phyloP scores from a whole-genome alignment of 37 sponge, comb jelly and placozoan species.

The Hormiphora californensis region DNA sequence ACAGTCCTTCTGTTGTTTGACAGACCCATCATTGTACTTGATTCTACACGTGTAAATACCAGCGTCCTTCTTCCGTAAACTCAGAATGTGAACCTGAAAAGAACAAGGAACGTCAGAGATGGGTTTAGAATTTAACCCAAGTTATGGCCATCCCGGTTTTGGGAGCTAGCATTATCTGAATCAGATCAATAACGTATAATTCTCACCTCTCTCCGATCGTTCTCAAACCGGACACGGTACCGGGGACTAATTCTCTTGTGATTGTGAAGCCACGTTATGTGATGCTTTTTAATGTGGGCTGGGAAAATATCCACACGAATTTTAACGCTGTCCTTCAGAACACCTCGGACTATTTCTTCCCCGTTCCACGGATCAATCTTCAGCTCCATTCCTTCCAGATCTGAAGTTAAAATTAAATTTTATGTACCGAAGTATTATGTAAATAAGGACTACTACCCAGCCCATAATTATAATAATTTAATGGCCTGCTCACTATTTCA shows the following conservation, averaged over 20 bases:
- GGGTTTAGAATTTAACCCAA: no score
- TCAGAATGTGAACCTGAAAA: conserved; percentile 24
- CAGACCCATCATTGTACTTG: not conserved
- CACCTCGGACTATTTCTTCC: not conserved
- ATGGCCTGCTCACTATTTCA: no score
- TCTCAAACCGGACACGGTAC: conserved; percentile 17
- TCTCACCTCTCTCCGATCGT: conserved; percentile 41
- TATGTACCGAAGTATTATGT: not conserved
- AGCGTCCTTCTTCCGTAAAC: conserved; percentile 31
- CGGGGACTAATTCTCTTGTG: conserved; percentile 23
- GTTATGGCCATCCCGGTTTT: no score
- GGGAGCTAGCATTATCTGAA: no score
- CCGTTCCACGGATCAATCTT: not conserved
- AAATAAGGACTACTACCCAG: no score
- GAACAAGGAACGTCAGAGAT: no score
- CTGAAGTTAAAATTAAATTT: not conserved
- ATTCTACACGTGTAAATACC: conserved; percentile 34
- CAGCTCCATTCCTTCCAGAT: not conserved
- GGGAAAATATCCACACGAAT: not conserved
- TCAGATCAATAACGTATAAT: no score
- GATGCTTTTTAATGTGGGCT: not conserved
- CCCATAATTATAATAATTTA: no score
- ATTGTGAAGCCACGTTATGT: conserved; percentile 39
- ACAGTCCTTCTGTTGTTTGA: not conserved
- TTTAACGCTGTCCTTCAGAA: not conserved